Percentiles rank a stretch among this genome's conserved stretches.
phyloP scores from a whole-genome alignment of 2,888 invertebrate genomes.

The Scotopteryx bipunctaria region DNA sequence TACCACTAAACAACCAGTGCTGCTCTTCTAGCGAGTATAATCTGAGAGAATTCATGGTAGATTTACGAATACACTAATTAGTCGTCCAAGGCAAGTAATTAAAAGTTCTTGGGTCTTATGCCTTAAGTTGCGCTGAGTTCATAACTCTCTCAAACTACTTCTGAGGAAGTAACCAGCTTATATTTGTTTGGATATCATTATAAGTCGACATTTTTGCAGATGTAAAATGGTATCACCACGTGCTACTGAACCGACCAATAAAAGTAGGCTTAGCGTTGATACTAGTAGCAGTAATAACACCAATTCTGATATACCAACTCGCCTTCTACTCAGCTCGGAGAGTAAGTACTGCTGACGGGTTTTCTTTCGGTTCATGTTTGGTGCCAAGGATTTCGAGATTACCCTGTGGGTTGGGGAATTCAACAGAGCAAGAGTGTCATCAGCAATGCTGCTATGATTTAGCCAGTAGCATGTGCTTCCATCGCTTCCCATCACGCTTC shows the following conservation, averaged over 20 bases:
- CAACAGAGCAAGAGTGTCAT: slow-evolving; percentile 62
- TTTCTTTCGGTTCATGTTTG: slow-evolving; percentile 69
- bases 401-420: slow-evolving; percentile 62
- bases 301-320: slow-evolving; percentile 63
- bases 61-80: too few relatives aligned
- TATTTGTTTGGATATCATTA: not conserved
- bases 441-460: slow-evolving; percentile 79
- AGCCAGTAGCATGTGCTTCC: slow-evolving; percentile 70
- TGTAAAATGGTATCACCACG: slow-evolving; percentile 64
- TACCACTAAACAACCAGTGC: too few relatives aligned
- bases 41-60: too few relatives aligned
- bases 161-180: too few relatives aligned
- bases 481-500: slow-evolving; percentile 79
- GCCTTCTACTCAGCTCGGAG: slow-evolving; percentile 53
- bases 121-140: too few relatives aligned
- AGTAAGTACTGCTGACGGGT: slow-evolving; percentile 61
- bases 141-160: too few relatives aligned
- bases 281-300: slow-evolving; percentile 52
- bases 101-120: too few relatives aligned
- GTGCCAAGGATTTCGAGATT: slow-evolving; percentile 56
- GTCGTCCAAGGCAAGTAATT: too few relatives aligned
- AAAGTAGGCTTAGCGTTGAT: slow-evolving; percentile 53
- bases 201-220: slow-evolving; percentile 53
- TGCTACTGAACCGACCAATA: slow-evolving; percentile 65
- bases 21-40: too few relatives aligned